Base-by-base conservation (phyloP, 2,888 invertebrate species). In the Orthonychiurus folsomi region DNA sequence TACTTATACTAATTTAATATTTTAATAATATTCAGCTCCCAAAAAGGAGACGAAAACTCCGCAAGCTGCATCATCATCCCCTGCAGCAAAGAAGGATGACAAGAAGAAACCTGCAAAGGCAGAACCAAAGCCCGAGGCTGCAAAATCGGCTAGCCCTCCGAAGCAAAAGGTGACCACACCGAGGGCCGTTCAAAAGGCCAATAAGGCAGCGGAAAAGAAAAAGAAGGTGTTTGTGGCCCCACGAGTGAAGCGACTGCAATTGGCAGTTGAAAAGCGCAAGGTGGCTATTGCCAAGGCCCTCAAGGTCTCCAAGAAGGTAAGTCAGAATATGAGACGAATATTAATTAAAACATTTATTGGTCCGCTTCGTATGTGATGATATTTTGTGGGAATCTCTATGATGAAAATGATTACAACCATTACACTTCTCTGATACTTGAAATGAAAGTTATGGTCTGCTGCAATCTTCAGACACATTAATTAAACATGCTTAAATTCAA, bases 261-360 rank as follows among this genome's bases (percentile, higher is more conserved):
- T 70, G 20, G 66, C 64, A 61, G 69, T 72, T 52, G 69, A 71
- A 56, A 50, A 58, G 18, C 66, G 66, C 20, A 66, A 81, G 69
- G 79, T 82, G 59, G 73, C 74, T 5, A 82, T 89, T 67, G 81
- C 84, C 59, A 90, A 89, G 76, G 93, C 93, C 63, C 83, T 89
- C 70, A 89, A 88, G 77, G 85, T 87, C 21, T 91, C 89, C 78
- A 87, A 86, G 74, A 92, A 91, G 86, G 91, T 89, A 76, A 77
- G 75, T 37, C 5, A 57, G 50, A n/a, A n/a, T n/a, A n/a, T n/a
- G n/a, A n/a, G n/a, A n/a, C 50, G 24, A 52, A 23, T 37, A 12
- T 48, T 48, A 18, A 20, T n/a, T 1, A 20, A 53, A 57, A 2
- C 18, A 20, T 50, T 57, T 57, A 21, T 28, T n/a, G n/a, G n/a